These are phyloP conservation scores for Notoglanidium macrostoma DNA, from an alignment of 2,797 vertebrate species.

Conservation along the genomic window DNA sequence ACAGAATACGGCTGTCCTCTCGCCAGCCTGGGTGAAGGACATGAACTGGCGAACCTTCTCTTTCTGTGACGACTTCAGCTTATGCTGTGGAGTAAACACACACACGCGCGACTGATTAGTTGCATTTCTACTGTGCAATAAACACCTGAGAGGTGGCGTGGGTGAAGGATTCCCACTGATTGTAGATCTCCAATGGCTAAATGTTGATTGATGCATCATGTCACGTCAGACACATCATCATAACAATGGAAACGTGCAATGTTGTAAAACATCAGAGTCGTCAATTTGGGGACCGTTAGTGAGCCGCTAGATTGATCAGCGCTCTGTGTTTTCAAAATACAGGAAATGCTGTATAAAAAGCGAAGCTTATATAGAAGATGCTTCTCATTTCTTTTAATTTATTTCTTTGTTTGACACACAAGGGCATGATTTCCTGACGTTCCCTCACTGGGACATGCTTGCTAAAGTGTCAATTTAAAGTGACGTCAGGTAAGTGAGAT, in stretches of 20 bases:
- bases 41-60: slow-evolving; percentile 96
- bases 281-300: not conserved
- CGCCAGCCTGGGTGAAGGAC: slow-evolving; percentile 92
- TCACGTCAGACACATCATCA: not conserved
- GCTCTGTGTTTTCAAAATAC: not conserved
- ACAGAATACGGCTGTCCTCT: slow-evolving; percentile 92
- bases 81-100: slow-evolving; percentile 79
- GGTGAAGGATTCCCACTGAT: not conserved
- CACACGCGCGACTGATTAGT: slow-evolving; percentile 11
- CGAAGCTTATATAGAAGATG: not conserved
- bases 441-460: not conserved
- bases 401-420: not conserved
- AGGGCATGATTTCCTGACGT: not conserved
- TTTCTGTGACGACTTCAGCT: slow-evolving; percentile 94
- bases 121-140: not conserved
- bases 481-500: not conserved
- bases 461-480: not conserved
- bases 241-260: not conserved
- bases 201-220: not conserved
- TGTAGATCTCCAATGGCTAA: not conserved
- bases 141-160: not conserved
- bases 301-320: not conserved
- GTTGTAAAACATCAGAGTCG: not conserved
- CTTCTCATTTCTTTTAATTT: not conserved
- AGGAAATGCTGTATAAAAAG: not conserved